Conservation (phyloP, 2,797 vertebrate genomes). For the Gymnothorax javanicus region DNA sequence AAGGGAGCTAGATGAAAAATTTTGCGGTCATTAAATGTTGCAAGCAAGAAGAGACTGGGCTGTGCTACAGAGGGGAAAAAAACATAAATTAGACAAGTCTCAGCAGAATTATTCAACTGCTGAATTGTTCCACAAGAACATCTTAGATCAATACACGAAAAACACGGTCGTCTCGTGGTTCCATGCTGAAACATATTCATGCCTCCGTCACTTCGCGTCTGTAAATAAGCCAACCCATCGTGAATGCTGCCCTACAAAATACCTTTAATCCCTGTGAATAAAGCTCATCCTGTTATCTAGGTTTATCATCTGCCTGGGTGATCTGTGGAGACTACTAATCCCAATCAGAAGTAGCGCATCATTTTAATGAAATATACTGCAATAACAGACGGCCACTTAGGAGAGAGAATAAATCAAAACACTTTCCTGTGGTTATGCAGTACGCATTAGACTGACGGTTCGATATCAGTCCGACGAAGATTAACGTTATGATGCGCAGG, state of each 20-base stretch:
- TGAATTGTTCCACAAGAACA: background rate
- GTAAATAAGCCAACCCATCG: slow-evolving; percentile 36
- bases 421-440: background rate
- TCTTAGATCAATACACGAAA: background rate
- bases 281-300: slow-evolving; percentile 50
- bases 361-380: background rate
- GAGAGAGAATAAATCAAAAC: background rate
- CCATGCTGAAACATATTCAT: background rate
- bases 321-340: background rate
- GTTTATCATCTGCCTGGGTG: slow-evolving; percentile 49
- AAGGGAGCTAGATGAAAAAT: background rate
- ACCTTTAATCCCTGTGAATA: slow-evolving; percentile 49
- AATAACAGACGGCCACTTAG: background rate
- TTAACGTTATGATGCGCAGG: background rate
- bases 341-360: slow-evolving; percentile 32
- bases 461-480: background rate
- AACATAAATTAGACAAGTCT: background rate
- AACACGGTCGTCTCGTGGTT: background rate
- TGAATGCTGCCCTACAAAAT: slow-evolving; percentile 39
- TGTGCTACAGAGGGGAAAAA: background rate
- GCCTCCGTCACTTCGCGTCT: background rate
- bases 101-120: background rate
- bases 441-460: too few relatives aligned
- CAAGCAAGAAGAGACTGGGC: background rate
- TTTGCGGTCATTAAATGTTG: background rate